Percentiles rank a stretch among this genome's conserved stretches.
Evolutionary conservation across 2,797 vertebrate genomes (phyloP).

Genomic region (Crypturellus tataupa): DNA sequence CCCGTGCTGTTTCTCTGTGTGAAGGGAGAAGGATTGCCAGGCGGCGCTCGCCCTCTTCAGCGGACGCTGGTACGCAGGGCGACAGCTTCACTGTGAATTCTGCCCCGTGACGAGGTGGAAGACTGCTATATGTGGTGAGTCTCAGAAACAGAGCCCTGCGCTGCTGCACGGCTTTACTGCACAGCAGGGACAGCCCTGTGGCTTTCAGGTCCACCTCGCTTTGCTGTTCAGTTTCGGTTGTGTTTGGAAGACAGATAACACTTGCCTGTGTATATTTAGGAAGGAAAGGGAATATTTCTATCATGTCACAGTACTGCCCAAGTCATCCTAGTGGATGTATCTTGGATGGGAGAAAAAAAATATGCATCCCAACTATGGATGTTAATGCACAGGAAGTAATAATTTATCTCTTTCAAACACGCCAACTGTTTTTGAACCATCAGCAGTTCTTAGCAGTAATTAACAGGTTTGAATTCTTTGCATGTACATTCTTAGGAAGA

Average conservation of each 20-base stretch:
- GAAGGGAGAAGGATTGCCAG: conserved; percentile 93
- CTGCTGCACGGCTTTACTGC: not conserved
- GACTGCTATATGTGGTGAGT: conserved; percentile 96
- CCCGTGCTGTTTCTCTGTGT: not conserved
- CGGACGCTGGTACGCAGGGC: conserved; percentile 95
- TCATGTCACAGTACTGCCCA: rapidly evolving
- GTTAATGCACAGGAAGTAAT: not conserved
- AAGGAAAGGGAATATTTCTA: not conserved
- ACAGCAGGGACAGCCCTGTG: not conserved
- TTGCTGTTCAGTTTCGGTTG: not conserved
- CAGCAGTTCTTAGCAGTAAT: not conserved
- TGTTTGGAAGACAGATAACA: not conserved
- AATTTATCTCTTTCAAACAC: not conserved
- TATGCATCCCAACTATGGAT: not conserved
- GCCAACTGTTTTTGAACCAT: not conserved
- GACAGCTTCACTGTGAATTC: conserved; percentile 96
- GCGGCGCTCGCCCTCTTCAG: conserved; percentile 92
- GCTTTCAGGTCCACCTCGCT: not conserved
- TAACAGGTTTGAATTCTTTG: not conserved
- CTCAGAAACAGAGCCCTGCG: not conserved
- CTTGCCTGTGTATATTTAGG: not conserved
- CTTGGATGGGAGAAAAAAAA: not conserved
- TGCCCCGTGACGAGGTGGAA: conserved; percentile 97
- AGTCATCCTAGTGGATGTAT: not conserved
- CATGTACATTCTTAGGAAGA: not conserved